Conservation (phyloP, 2,888 invertebrate genomes). For the Lepidochitona cinerea region DNA sequence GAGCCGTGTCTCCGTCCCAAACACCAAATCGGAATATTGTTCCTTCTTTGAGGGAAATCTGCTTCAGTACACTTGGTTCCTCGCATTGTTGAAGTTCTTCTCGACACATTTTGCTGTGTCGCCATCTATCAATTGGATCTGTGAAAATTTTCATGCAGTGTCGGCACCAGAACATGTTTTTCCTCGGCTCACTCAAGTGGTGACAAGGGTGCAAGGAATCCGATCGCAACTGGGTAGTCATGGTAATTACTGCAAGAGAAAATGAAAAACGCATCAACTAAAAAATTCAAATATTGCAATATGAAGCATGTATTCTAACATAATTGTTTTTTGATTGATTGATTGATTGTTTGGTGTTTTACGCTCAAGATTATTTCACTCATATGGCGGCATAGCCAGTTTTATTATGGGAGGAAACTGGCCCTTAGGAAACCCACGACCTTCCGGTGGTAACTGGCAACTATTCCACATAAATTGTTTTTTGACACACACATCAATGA, state of each 20-base stretch:
- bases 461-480: too few relatives aligned
- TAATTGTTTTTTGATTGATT: too few relatives aligned
- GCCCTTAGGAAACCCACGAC: too few relatives aligned
- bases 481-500: too few relatives aligned
- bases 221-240: neutral
- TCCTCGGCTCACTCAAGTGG: conserved; percentile 58
- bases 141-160: conserved; percentile 64
- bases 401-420: too few relatives aligned
- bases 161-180: conserved; percentile 60
- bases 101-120: conserved; percentile 55
- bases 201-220: conserved; percentile 58
- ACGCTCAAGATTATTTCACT: too few relatives aligned
- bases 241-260: neutral
- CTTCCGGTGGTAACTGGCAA: too few relatives aligned
- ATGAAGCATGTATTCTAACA: too few relatives aligned
- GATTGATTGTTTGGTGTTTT: too few relatives aligned
- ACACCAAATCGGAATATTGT: neutral
- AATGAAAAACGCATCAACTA: too few relatives aligned
- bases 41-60: neutral
- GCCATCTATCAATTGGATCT: conserved; percentile 62
- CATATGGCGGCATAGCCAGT: too few relatives aligned
- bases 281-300: too few relatives aligned
- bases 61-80: neutral
- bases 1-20: neutral
- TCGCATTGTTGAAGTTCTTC: neutral